Evolutionary conservation across 92 coral and sea anemone genomes (phyloP).

Genomic region (Umimayanthus chanpuru): DNA sequence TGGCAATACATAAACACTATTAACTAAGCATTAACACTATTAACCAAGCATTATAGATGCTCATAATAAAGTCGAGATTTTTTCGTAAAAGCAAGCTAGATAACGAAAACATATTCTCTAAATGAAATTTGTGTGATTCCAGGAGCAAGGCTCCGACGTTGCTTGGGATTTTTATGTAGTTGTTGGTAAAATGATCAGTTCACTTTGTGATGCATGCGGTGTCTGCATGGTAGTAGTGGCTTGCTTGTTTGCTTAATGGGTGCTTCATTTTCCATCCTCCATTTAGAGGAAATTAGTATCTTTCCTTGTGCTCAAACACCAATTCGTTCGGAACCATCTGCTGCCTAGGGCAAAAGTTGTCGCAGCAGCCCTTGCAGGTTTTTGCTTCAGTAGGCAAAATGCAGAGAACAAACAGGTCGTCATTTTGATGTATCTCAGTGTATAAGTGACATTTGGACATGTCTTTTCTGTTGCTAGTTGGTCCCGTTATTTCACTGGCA

Average conservation of each 20-base stretch:
- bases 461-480: constrained; percentile 12
- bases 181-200: constrained; percentile 32
- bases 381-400: constrained; percentile 49
- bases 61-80: constrained; percentile 12
- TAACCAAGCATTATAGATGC: constrained; percentile 18
- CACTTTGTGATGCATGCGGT: constrained; percentile 27
- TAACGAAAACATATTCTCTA: constrained; percentile 36
- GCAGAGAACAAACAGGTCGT: constrained; percentile 47
- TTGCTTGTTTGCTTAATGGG: constrained; percentile 40
- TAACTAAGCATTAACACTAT: too few species aligned
- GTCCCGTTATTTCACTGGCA: background rate
- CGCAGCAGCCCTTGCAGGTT: constrained; percentile 45
- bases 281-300: constrained; percentile 48
- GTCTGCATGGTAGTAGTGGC: constrained; percentile 52
- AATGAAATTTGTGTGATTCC: constrained; percentile 39
- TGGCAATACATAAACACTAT: too few species aligned
- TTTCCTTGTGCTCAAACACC: constrained; percentile 48
- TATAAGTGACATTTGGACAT: constrained; percentile 18
- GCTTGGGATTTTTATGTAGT: background rate
- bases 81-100: constrained; percentile 39
- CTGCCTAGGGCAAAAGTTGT: constrained; percentile 49
- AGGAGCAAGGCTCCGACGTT: constrained; percentile 26
- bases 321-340: constrained; percentile 31
- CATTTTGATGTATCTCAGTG: constrained; percentile 11
- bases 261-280: constrained; percentile 56